A percentile compares a stretch with the other conserved stretches of the same genome.
Conservation (phyloP, 2,113 vertebrate genomes). For the Brachyhypopomus gauderio region DNA sequence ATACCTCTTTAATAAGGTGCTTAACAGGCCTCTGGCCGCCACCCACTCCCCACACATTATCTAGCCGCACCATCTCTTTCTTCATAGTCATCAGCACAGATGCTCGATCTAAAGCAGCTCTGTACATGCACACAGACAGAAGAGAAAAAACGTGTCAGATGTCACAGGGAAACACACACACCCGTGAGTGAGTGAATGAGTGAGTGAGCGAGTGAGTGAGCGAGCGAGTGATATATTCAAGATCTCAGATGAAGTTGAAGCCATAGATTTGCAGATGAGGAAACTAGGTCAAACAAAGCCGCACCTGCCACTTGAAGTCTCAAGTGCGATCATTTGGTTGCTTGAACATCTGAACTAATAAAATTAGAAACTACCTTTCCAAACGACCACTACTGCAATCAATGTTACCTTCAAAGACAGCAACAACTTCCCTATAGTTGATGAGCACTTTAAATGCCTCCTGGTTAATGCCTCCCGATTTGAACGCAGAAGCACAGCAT, state of each 20-base stretch:
- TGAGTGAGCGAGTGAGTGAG: too few species aligned
- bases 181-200: too few species aligned
- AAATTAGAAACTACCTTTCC: neutral
- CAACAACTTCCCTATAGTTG: too few species aligned
- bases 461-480: too few species aligned
- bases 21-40: slow-evolving; percentile 85
- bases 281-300: neutral
- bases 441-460: too few species aligned
- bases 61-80: slow-evolving; percentile 79
- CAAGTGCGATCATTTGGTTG: neutral
- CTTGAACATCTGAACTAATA: neutral
- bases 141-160: too few species aligned
- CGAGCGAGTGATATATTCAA: too few species aligned
- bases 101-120: slow-evolving; percentile 83
- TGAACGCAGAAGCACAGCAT: too few species aligned
- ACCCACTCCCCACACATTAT: slow-evolving; percentile 88
- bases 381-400: neutral
- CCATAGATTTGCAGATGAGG: too few species aligned
- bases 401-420: too few species aligned
- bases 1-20: slow-evolving; percentile 85
- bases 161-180: too few species aligned
- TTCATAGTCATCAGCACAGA: slow-evolving; percentile 82
- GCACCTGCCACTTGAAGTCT: neutral
- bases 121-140: slow-evolving; percentile 52
- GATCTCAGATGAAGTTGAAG: too few species aligned